Base-by-base conservation (phyloP, 2,888 invertebrate genomes). In the Agrotis ipsilon region DNA sequence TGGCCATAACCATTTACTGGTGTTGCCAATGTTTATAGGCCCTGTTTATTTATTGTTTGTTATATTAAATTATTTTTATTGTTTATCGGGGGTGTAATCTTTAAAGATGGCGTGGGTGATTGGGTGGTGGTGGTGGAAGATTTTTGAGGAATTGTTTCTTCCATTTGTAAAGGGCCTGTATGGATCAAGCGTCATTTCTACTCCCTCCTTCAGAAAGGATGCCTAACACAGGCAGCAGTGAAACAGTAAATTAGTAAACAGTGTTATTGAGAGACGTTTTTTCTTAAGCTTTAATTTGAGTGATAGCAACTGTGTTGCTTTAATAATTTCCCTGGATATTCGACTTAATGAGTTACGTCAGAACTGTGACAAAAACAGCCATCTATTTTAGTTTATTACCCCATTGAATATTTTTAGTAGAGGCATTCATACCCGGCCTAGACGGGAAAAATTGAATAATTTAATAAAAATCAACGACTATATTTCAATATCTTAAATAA, bases 1-100 rank as follows among this genome's bases (percentile, higher is more conserved):
- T 81, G 67, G 82, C 72, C 39, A 81, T 86, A 81, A 80, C 75
- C 72, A 75, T 87, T 88, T 87, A 84, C 81, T 85, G 82, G 74
- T 78, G 80, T 80, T 77, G 65, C 69, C 75, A 68, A 75, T 82
- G 83, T 85, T 82, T 83, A 86, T 70, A 74, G 59, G 69, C 67
- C 68, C 65, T 24, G 78, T 81, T 81, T 83, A 78, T 80, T 83
- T 77, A 75, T 70, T 69, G 72, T 82, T 80, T 82, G 76, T 75
- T 83, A 75, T 86, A 87, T 87, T 85, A 83, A 75, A 87, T 83
- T 80, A 59, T 85, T 86, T 39, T 69, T 59, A 75, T 49, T 63
- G 66, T 72, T 69, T 19, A 72, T 72, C 69, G 39, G n/a, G 24
- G 75, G 45, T 52, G 55, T 78, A 59, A 72, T 54, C 43, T 66